These are phyloP conservation scores for Halocynthia roretzi DNA, from an alignment of 23 tunicate species.

Conservation along the genomic window DNA sequence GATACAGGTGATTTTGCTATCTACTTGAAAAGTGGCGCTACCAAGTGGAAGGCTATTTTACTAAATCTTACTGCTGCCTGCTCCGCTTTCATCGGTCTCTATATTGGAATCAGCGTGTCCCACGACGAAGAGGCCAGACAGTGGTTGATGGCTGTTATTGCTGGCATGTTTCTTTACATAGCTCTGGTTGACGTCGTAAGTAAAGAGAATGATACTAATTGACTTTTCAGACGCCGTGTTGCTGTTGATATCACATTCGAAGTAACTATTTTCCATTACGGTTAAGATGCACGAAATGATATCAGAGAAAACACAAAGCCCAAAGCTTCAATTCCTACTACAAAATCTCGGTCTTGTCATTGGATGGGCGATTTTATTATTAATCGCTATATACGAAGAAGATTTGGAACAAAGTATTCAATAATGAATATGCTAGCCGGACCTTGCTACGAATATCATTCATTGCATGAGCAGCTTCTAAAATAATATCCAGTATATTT, in stretches of 20 bases:
- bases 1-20: constrained; percentile 90
- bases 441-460: too few species aligned
- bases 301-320: too few species aligned
- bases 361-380: constrained; percentile 73
- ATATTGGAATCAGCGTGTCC: constrained; percentile 56
- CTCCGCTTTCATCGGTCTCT: constrained; percentile 65
- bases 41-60: constrained; percentile 66
- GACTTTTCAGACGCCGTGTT: too few species aligned
- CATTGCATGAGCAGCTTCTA: too few species aligned
- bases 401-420: too few species aligned
- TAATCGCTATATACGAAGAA: constrained; percentile 67
- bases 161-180: constrained; percentile 85
- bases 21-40: constrained; percentile 61
- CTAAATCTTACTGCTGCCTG: constrained; percentile 82
- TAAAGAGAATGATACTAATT: neutral
- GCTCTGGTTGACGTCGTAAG: constrained; percentile 84
- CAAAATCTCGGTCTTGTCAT: constrained; percentile 68
- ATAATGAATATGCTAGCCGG: too few species aligned
- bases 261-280: too few species aligned
- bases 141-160: constrained; percentile 76
- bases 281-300: too few species aligned
- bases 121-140: constrained; percentile 32
- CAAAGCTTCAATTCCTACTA: constrained; percentile 28
- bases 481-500: too few species aligned
- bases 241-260: too few species aligned